A percentile compares a stretch with the other conserved stretches of the same genome.
These are phyloP conservation scores for Pterophyllum scalare DNA, from an alignment of 2,113 vertebrate genomes.

Conservation along the genomic window DNA sequence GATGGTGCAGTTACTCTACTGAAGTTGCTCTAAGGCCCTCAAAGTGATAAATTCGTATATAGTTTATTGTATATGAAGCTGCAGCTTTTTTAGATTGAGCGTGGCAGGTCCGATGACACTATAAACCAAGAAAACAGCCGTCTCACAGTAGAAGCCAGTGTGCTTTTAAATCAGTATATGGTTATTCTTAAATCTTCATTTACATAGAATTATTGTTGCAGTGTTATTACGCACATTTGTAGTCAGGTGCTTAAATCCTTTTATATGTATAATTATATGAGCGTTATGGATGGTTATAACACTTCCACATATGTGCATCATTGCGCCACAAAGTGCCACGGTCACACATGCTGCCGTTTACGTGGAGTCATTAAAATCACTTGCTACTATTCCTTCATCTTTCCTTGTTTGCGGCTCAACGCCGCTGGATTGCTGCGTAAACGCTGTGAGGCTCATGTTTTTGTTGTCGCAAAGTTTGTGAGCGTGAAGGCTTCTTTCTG, in stretches of 20 bases:
- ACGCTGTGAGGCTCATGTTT: conserved; percentile 27
- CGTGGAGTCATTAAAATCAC: neutral
- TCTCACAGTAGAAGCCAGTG: neutral
- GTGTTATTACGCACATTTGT: neutral
- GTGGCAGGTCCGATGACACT: conserved; percentile 1
- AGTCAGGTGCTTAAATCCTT: neutral
- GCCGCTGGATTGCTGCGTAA: neutral
- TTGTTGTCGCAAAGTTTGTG: conserved; percentile 45
- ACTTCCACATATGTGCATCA: neutral
- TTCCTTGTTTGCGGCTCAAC: conserved; percentile 8
- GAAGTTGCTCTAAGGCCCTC: neutral
- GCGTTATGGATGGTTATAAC: neutral
- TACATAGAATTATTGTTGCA: neutral
- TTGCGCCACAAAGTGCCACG: neutral
- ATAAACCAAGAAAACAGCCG: neutral
- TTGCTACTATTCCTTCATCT: neutral
- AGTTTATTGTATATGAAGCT: neutral
- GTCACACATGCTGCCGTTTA: neutral
- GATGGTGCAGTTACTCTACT: conserved; percentile 46
- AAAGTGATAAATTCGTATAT: neutral
- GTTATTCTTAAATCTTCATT: neutral
- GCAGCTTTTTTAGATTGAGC: neutral
- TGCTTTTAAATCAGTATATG: neutral
- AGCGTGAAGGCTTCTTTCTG: conserved; percentile 51
- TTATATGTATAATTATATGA: neutral